phyloP scores from a whole-genome alignment of 1,140 invertebrate genomes.

The Temnothorax longispinosus region DNA sequence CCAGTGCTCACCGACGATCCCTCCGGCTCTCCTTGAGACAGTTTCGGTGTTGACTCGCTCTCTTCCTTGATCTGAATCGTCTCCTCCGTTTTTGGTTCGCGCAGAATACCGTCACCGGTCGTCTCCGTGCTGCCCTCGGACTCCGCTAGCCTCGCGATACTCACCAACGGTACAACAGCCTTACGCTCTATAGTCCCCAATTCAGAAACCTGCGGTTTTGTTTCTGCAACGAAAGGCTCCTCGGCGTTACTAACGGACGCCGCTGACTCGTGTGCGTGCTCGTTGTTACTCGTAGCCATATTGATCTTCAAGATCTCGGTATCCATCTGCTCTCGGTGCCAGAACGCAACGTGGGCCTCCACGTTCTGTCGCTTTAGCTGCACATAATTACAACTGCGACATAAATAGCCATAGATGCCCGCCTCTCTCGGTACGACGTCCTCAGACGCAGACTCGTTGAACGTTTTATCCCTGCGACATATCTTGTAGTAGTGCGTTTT shows the following conservation, averaged over 20 bases:
- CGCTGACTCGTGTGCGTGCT: neutral
- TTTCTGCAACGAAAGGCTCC: neutral
- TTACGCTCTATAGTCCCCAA: neutral
- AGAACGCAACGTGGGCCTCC: conserved; percentile 87
- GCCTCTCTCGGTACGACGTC: conserved; percentile 73
- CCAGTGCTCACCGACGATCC: conserved; percentile 20
- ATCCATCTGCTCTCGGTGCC: conserved; percentile 82
- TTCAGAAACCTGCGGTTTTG: neutral
- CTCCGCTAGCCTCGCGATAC: neutral
- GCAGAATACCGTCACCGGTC: neutral
- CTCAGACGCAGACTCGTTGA: conserved; percentile 72
- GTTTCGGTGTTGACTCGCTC: neutral
- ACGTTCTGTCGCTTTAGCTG: conserved; percentile 88
- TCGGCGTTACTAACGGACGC: neutral
- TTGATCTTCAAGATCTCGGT: conserved; percentile 85
- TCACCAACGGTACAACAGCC: neutral
- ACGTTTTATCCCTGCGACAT: conserved; percentile 74
- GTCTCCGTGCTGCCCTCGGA: neutral
- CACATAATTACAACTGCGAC: conserved; percentile 89
- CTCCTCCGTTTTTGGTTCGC: neutral
- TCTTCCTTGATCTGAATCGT: neutral
- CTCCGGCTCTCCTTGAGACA: conserved; percentile 35
- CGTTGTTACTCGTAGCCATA: conserved; percentile 79
- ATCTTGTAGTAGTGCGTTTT: conserved; percentile 84
- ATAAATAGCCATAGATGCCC: conserved; percentile 88